Conservation (phyloP, 2,797 vertebrate genomes). For the Catostomus latipinnis region DNA sequence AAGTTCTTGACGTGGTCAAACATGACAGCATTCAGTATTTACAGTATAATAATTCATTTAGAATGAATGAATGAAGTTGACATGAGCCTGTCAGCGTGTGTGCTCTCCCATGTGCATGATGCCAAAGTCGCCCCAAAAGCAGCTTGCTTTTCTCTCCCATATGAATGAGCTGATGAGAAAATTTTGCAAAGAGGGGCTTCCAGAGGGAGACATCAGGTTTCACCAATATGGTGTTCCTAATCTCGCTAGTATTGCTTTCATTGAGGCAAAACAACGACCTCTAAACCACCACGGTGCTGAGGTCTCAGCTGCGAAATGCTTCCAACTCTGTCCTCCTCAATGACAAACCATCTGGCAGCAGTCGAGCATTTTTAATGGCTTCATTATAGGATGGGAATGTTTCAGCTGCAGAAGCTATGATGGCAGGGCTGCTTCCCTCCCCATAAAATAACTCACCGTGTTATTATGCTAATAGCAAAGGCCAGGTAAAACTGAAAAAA, state of each 20-base stretch:
- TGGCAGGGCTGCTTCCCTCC: slow-evolving; percentile 57
- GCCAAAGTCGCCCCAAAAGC: slow-evolving; percentile 29
- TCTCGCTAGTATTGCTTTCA: slow-evolving; percentile 51
- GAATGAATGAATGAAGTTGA: slow-evolving; percentile 23
- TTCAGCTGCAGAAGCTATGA: slow-evolving; percentile 61
- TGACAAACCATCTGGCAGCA: slow-evolving; percentile 77
- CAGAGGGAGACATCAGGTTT: slow-evolving; percentile 42
- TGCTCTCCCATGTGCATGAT: slow-evolving; percentile 26
- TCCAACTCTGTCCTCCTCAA: slow-evolving; percentile 57
- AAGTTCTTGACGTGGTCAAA: not conserved
- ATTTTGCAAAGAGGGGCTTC: slow-evolving; percentile 38
- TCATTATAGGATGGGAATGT: slow-evolving; percentile 69
- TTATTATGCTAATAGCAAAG: slow-evolving; percentile 65
- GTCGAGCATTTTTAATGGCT: slow-evolving; percentile 78
- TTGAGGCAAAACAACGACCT: slow-evolving; percentile 56
- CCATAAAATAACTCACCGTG: slow-evolving; percentile 54
- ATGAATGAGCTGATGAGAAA: slow-evolving; percentile 50
- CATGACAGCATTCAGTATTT: no score
- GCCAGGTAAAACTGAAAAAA: slow-evolving; percentile 66
- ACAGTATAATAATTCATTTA: no score
- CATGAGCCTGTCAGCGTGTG: slow-evolving; percentile 7
- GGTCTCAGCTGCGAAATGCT: slow-evolving; percentile 48
- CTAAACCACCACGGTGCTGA: slow-evolving; percentile 28
- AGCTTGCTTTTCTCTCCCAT: slow-evolving; percentile 40
- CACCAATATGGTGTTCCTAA: slow-evolving; percentile 11